Conservation (phyloP, 2,888 invertebrate genomes). For the Eremobia ochroleuca region DNA sequence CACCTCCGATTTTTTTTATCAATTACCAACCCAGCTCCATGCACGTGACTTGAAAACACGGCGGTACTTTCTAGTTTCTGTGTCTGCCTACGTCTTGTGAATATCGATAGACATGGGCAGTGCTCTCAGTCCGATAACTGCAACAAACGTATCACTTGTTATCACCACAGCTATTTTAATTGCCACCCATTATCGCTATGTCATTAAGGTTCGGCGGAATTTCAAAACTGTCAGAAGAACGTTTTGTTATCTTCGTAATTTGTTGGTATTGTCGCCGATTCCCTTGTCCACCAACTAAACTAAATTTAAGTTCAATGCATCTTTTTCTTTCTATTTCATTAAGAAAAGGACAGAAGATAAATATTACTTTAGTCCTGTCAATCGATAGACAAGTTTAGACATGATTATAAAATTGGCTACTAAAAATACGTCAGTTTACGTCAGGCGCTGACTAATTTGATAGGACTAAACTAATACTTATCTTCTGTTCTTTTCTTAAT, state of each 20-base stretch:
- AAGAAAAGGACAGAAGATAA: too few species aligned
- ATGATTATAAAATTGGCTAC: too few species aligned
- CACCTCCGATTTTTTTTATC: conserved; percentile 2
- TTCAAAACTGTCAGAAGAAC: conserved; percentile 35
- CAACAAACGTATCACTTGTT: conserved; percentile 49
- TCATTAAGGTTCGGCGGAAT: conserved; percentile 39
- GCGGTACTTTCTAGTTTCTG: conserved; percentile 33
- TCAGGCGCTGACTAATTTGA: too few species aligned
- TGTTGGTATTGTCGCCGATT: conserved; percentile 39
- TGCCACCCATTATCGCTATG: conserved; percentile 49
- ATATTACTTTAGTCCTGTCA: too few species aligned
- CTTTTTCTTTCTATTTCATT: too few species aligned
- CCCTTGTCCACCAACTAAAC: too few species aligned
- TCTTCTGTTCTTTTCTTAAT: too few species aligned
- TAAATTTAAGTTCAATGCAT: too few species aligned
- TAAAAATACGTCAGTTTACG: too few species aligned
- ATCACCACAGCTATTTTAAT: conserved; percentile 55
- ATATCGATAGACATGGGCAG: conserved; percentile 37
- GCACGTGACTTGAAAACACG: conserved; percentile 12
- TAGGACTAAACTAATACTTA: too few species aligned
- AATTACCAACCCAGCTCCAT: neutral
- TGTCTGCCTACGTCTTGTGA: conserved; percentile 7
- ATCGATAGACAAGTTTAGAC: too few species aligned
- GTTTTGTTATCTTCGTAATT: conserved; percentile 43
- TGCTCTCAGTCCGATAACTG: conserved; percentile 13